phyloP scores from a whole-genome alignment of 2,113 vertebrate genomes.

The Eulacestoma nigropectus region DNA sequence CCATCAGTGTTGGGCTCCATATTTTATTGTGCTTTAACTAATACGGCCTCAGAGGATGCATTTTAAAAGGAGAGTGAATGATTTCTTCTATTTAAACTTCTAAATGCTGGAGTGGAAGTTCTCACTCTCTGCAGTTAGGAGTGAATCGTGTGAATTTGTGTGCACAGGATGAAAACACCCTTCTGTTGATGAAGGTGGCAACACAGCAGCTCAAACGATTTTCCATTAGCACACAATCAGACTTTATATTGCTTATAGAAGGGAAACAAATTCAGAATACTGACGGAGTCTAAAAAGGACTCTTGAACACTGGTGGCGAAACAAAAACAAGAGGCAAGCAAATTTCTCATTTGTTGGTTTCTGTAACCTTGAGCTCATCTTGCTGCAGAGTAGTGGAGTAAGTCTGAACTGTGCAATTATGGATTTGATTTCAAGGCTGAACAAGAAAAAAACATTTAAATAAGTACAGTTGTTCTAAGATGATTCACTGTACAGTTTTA shows the following conservation, averaged over 20 bases:
- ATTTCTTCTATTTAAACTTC: neutral
- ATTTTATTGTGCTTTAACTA: neutral
- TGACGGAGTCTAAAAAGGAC: neutral
- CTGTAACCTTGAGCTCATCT: neutral
- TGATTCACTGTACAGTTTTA: neutral
- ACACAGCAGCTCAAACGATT: conserved; percentile 28
- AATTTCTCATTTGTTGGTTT: neutral
- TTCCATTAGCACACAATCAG: conserved; percentile 39
- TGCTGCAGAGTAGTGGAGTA: neutral
- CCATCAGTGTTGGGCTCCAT: neutral
- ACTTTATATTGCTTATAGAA: neutral
- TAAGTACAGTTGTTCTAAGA: neutral
- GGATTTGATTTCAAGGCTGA: neutral
- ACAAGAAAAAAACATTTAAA: neutral
- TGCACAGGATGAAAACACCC: neutral
- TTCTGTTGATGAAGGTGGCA: conserved; percentile 9
- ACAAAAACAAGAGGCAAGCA: neutral
- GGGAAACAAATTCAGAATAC: neutral
- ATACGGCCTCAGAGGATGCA: neutral
- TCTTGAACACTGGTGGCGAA: neutral
- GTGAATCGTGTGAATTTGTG: neutral
- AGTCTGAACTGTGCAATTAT: neutral
- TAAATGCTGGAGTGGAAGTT: neutral
- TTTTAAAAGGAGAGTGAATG: neutral
- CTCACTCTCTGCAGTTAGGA: neutral